Evolutionary conservation across 2,888 invertebrate species (phyloP).

Genomic region (Axea sp.): DNA sequence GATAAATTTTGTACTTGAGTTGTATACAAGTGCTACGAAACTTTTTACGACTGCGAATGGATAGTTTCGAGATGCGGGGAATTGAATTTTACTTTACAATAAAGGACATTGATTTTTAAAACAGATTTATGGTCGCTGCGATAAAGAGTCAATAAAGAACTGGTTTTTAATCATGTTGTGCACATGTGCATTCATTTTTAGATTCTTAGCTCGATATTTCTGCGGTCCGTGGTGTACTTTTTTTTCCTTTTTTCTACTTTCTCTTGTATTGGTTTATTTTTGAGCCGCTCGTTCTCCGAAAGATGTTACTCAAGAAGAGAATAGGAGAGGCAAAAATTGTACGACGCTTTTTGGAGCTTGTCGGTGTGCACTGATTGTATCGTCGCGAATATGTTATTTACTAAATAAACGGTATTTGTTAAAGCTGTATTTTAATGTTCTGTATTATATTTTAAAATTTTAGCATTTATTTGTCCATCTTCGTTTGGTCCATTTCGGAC

Average conservation of each 20-base stretch:
- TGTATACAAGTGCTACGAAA: conserved; percentile 28
- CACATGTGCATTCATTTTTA: conserved; percentile 48
- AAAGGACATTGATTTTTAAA: conserved; percentile 32
- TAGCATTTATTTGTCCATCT: background rate
- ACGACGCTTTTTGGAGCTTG: conserved; percentile 27
- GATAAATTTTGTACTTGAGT: conserved; percentile 27
- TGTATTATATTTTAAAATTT: background rate
- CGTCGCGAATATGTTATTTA: conserved; percentile 48
- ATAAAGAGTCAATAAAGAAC: conserved; percentile 52
- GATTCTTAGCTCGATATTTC: conserved; percentile 10
- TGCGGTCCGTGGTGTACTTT: background rate
- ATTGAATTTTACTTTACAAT: conserved; percentile 40
- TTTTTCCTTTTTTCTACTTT: conserved; percentile 2
- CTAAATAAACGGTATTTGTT: conserved; percentile 57
- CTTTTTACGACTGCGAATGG: conserved; percentile 35
- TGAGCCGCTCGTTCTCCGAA: too few species aligned
- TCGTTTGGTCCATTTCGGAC: conserved; percentile 3
- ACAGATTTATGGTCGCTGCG: conserved; percentile 26
- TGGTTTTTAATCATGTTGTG: conserved; percentile 52
- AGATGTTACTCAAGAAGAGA: too few species aligned
- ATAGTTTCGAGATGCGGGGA: background rate
- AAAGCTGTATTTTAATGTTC: conserved; percentile 75
- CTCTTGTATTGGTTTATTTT: too few species aligned
- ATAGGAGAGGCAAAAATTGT: conserved; percentile 19
- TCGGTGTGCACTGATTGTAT: conserved; percentile 40